Evolutionary conservation across 35 echinoderm and acorn worm species (phyloP).

Genomic region (Acanthaster planci): DNA sequence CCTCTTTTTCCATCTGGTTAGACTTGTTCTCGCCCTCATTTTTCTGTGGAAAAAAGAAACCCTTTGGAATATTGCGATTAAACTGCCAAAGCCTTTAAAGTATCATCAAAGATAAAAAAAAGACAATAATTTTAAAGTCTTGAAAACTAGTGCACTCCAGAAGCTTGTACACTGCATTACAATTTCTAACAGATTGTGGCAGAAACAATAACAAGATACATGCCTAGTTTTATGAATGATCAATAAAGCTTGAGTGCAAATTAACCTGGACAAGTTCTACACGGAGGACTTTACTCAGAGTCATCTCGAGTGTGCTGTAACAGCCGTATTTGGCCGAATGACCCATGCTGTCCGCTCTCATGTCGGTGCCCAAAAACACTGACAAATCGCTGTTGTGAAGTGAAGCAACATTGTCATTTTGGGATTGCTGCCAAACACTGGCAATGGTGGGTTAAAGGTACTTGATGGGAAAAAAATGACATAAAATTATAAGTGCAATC

Average conservation of each 20-base stretch:
- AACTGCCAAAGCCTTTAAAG: too few relatives aligned
- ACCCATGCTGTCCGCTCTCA: background rate
- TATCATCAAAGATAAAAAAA: too few relatives aligned
- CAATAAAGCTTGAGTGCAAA: too few relatives aligned
- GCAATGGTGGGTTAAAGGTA: background rate
- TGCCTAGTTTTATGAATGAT: too few relatives aligned
- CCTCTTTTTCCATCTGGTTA: background rate
- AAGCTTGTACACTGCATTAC: too few relatives aligned
- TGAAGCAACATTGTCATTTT: background rate
- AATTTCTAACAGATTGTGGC: too few relatives aligned
- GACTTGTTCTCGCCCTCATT: background rate
- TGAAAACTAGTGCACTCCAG: too few relatives aligned
- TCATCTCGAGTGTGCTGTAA: background rate
- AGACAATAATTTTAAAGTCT: too few relatives aligned
- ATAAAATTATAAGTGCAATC: too few relatives aligned
- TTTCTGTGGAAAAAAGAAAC: background rate
- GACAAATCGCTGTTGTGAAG: background rate
- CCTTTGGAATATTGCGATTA: too few relatives aligned
- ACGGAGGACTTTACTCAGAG: background rate
- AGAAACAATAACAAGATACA: too few relatives aligned
- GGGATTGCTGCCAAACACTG: background rate
- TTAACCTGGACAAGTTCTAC: background rate
- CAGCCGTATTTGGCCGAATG: slow-evolving; percentile 1
- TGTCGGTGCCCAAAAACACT: background rate
- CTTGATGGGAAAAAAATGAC: background rate